Base-by-base conservation (phyloP, 2,888 invertebrate genomes). In the Cosmia pyralina region DNA sequence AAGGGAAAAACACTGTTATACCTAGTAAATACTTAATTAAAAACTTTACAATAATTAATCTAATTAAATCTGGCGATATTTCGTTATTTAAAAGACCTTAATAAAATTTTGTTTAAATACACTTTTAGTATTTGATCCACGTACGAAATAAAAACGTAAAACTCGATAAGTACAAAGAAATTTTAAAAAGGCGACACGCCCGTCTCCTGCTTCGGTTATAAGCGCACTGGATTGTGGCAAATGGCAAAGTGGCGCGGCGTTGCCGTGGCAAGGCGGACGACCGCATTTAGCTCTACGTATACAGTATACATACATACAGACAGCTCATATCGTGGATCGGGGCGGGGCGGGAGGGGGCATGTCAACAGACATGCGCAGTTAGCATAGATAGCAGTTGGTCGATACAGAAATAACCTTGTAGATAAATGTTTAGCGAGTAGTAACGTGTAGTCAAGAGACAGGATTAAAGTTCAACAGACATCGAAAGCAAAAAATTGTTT, bases 351-450 rank as follows among this genome's bases (percentile, higher is more conserved):
- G 28, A 28, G 28, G 28, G 28, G 55, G 48, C 71, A 53, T 41
- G 50, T 28, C 81, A 48, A 48, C 80, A 68, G 69, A 69, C 84
- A 84, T 80, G 80, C 80, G 80, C 80, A 80, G 79, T 68, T 60
- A 59, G n/a, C 52, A 41, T n/a, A 19, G 13, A 50, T 80, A 46
- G 58, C 58, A 68, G 58, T 79, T 11, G 63, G 75, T 84, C 84
- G 68, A 73, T 80, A 83, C 79, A 67, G 44, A 79, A 80, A 83
- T 80, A 80, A 17, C 84, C 80, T 83, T 80, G 72, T 38, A 63
- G 65, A 64, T 69, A 78, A 58, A 44, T 53, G n/a, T 48, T 34
- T 38, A n/a, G 11, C 15, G 69, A 41, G 41, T 15, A 46, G 17
- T n/a, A 22, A n/a, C 55, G n/a, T 44, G 13, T 64, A 53, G 44